phyloP scores from a whole-genome alignment of 2,888 invertebrate species.

The Dione vanillae region DNA sequence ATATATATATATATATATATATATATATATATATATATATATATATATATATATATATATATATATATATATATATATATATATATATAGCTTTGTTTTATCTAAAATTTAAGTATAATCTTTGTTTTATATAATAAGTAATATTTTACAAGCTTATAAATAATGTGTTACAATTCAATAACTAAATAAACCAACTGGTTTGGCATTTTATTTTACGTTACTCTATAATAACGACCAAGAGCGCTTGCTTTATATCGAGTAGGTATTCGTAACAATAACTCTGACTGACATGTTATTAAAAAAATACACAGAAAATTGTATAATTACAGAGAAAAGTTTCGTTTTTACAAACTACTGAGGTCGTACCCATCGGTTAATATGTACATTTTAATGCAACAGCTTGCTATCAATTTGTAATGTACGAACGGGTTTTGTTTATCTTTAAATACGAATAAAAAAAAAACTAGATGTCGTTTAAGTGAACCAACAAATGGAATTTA shows the following conservation, averaged over 20 bases:
- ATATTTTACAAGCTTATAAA: neutral
- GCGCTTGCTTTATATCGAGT: constrained; percentile 10
- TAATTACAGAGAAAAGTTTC: constrained; percentile 4
- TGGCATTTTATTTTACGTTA: constrained; percentile 6
- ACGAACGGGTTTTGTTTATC: constrained; percentile 41
- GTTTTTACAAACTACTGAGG: constrained; percentile 13
- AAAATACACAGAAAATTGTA: neutral
- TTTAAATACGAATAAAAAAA: constrained; percentile 20
- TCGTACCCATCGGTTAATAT: constrained; percentile 13
- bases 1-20: no score
- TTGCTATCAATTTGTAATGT: constrained; percentile 37
- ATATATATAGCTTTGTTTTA: neutral
- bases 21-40: no score
- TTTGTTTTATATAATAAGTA: no score
- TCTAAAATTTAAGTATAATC: neutral
- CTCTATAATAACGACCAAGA: constrained; percentile 1
- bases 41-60: no score
- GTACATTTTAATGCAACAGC: constrained; percentile 27
- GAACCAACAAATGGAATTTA: neutral
- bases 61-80: no score
- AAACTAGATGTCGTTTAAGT: neutral
- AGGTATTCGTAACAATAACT: constrained; percentile 3
- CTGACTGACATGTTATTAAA: constrained; percentile 4
- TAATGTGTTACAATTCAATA: constrained; percentile 1
- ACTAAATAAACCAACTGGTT: neutral